Percentiles rank a stretch among this genome's conserved stretches.
Evolutionary conservation across 2,888 invertebrate genomes (phyloP).

Genomic region (Ophioninae sp.): DNA sequence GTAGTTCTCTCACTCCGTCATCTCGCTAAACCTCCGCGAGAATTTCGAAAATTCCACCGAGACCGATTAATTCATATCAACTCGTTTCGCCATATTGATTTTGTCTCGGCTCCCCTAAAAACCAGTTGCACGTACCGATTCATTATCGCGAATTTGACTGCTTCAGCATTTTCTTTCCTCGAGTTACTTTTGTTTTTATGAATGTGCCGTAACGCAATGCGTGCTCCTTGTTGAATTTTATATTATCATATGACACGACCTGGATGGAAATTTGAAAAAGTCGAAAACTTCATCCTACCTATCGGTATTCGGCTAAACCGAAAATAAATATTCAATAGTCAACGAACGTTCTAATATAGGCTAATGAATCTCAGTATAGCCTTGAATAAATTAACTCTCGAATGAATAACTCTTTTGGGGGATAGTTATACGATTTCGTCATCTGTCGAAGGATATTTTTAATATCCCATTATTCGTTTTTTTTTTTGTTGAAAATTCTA

Average conservation of each 20-base stretch:
- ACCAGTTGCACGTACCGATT: neutral
- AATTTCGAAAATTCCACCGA: constrained; percentile 43
- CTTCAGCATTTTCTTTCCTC: neutral
- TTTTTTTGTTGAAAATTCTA: no score
- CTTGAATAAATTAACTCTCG: no score
- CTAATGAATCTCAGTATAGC: neutral
- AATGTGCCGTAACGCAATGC: neutral
- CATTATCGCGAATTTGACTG: neutral
- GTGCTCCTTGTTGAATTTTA: neutral
- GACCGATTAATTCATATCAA: constrained; percentile 42
- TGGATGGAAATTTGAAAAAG: no score
- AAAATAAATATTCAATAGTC: no score
- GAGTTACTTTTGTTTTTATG: neutral
- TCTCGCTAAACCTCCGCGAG: constrained; percentile 17
- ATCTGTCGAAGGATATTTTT: no score
- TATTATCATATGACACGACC: neutral
- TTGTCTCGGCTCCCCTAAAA: constrained; percentile 32
- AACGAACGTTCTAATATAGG: no score
- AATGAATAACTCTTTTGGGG: no score
- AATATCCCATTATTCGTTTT: no score
- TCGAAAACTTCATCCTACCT: no score
- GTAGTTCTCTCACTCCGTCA: constrained; percentile 9
- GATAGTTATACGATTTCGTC: no score
- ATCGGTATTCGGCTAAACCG: no score
- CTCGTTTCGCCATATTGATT: constrained; percentile 39